Evolutionary conservation across 1,140 invertebrate species (phyloP).

Genomic region (Lethrus apterus): DNA sequence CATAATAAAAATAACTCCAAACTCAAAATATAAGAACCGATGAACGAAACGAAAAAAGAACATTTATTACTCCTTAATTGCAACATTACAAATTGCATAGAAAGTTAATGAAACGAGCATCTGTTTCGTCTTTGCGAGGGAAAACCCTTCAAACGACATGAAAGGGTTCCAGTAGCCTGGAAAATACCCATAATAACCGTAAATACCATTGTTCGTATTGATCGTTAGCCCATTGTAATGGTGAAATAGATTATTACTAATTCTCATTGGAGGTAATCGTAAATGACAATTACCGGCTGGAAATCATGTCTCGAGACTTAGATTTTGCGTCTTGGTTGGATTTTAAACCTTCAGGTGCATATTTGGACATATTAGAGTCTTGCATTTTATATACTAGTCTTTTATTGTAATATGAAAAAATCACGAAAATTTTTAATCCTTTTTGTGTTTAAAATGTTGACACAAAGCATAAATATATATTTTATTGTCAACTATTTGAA

Average conservation of each 20-base stretch:
- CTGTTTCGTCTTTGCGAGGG: too few species aligned
- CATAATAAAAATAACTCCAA: too few species aligned
- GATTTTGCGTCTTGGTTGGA: not conserved
- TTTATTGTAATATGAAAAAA: constrained; percentile 1
- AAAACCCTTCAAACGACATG: constrained; percentile 1
- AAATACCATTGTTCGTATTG: not conserved
- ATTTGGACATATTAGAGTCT: not conserved
- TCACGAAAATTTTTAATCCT: too few species aligned
- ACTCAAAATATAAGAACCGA: too few species aligned
- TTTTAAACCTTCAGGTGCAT: not conserved
- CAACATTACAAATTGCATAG: too few species aligned
- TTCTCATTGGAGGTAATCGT: not conserved
- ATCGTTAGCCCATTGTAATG: not conserved
- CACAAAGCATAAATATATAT: too few species aligned
- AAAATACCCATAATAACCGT: constrained; percentile 4
- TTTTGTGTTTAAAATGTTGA: too few species aligned
- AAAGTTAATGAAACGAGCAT: too few species aligned
- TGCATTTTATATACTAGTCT: not conserved
- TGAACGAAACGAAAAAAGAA: too few species aligned
- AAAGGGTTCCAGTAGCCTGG: constrained; percentile 3
- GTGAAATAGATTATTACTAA: constrained; percentile 8
- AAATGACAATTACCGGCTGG: not conserved
- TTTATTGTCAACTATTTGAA: too few species aligned
- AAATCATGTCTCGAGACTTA: not conserved
- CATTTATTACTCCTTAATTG: too few species aligned